Evolutionary conservation across 2,113 vertebrate species (phyloP).

Genomic region (Crotalus viridis): DNA sequence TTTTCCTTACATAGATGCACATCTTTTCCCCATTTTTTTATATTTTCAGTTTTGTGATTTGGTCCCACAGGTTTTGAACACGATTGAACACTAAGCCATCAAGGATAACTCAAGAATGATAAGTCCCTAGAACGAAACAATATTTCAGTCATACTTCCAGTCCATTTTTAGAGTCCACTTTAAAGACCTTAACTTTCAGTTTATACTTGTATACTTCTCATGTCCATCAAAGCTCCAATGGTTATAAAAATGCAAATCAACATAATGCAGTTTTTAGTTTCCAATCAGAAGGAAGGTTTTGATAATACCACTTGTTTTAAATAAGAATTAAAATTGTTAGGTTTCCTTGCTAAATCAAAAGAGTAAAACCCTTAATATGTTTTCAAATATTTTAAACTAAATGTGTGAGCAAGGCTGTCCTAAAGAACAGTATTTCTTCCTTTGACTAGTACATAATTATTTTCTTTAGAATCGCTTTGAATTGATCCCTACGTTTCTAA

Average conservation of each 20-base stretch:
- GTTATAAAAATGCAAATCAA: not conserved
- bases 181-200: constrained; percentile 21
- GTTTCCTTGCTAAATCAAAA: constrained; percentile 29
- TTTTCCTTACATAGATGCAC: not conserved
- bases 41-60: constrained; percentile 1
- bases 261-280: constrained; percentile 13
- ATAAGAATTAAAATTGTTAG: constrained; percentile 35
- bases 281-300: constrained; percentile 34
- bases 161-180: not conserved
- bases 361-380: not conserved
- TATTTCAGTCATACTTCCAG: constrained; percentile 6
- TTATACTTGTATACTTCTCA: not conserved
- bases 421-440: constrained; percentile 56
- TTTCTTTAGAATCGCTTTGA: constrained; percentile 51
- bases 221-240: constrained; percentile 20
- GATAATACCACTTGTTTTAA: constrained; percentile 39
- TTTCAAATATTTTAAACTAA: constrained; percentile 29
- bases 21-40: not conserved
- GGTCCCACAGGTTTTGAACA: not conserved
- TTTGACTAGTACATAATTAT: constrained; percentile 44
- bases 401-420: constrained; percentile 47
- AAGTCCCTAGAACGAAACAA: not conserved
- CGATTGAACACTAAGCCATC: not conserved
- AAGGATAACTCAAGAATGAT: not conserved
- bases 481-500: constrained; percentile 54